Base-by-base conservation (phyloP, 1,140 invertebrate genomes). In the Halesus radiatus region DNA sequence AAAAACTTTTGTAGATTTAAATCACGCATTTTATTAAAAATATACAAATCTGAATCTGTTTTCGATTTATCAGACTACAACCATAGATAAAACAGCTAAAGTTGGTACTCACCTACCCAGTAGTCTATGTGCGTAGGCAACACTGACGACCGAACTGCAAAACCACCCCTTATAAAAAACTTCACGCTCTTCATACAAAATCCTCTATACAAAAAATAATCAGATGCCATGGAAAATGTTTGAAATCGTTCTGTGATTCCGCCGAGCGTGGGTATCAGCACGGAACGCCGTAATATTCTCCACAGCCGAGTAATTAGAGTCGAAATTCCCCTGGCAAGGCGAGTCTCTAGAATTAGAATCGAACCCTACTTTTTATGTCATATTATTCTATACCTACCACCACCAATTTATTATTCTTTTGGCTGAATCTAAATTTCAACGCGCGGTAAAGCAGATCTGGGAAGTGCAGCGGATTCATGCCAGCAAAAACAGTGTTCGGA, bases 291-390 rank as follows among this genome's bases (percentile, higher is more conserved):
- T 76, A 76, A 76, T 58, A 26, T 60, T n/a, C 54, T 18, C 74
- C 13, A 60, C 23, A 62, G 58, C 60, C 22, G 23, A 52, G 76
- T 77, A 77, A 77, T 77, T 77, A 66, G 60, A 66, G 76, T 8
- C 76, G 37, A 66, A 52, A 77, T 77, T 77, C 76, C 56, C 60
- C 29, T 77, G 76, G 58, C 76, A 68, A 76, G 32, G 54, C 22
- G 29, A 62, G 20, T 23, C 16, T 77, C 76, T 77, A 66, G 76
- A 77, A 77, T 77, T 77, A 77, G 76, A 77, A 77, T 37, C 16
- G 58, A 66, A 76, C 74, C 16, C 15, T 18, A 23, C 23, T 64
- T 64, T 64, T 45, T 45, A 45, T 45, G 37, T 45, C 10, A 45
- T 45, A 45, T 45, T 45, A 45, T 45, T 45, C 37, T 45, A 45